phyloP scores from a whole-genome alignment of 1,140 invertebrate species.

The Ditylenchus dipsaci region DNA sequence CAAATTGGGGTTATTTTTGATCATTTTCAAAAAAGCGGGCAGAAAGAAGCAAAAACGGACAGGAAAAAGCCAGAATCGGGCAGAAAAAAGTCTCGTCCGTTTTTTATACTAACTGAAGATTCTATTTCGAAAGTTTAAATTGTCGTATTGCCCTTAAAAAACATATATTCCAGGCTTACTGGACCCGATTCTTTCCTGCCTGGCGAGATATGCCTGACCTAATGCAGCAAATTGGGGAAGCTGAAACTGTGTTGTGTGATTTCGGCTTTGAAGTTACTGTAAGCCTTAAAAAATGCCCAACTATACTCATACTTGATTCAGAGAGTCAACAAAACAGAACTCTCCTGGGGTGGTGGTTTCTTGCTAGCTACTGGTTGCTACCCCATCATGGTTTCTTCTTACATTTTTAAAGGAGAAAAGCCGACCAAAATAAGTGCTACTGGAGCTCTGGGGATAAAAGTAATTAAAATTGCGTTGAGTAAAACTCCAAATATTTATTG shows the following conservation, averaged over 20 bases:
- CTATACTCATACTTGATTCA: background rate
- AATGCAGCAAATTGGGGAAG: background rate
- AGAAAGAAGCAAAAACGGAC: no score
- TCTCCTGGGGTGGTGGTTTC: conserved; percentile 10
- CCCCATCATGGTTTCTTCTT: conserved; percentile 70
- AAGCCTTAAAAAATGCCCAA: background rate
- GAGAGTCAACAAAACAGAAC: conserved; percentile 10
- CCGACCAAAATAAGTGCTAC: conserved; percentile 65
- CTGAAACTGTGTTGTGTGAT: conserved; percentile 5
- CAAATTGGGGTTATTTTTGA: no score
- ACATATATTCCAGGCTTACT: conserved; percentile 23
- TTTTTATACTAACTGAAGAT: no score
- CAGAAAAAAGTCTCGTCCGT: no score
- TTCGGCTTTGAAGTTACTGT: conserved; percentile 24
- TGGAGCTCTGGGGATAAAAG: conserved; percentile 61
- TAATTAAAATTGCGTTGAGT: conserved; percentile 61
- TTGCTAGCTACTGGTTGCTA: conserved; percentile 71
- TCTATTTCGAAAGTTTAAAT: no score
- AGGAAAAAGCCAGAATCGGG: no score
- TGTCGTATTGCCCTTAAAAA: no score
- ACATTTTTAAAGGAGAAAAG: conserved; percentile 66
- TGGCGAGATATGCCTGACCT: conserved; percentile 13
- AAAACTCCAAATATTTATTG: background rate
- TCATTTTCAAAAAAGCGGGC: no score
- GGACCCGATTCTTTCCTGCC: conserved; percentile 22